These are phyloP conservation scores for Xiphias gladius DNA, from an alignment of 2,113 vertebrate species.

Conservation along the genomic window DNA sequence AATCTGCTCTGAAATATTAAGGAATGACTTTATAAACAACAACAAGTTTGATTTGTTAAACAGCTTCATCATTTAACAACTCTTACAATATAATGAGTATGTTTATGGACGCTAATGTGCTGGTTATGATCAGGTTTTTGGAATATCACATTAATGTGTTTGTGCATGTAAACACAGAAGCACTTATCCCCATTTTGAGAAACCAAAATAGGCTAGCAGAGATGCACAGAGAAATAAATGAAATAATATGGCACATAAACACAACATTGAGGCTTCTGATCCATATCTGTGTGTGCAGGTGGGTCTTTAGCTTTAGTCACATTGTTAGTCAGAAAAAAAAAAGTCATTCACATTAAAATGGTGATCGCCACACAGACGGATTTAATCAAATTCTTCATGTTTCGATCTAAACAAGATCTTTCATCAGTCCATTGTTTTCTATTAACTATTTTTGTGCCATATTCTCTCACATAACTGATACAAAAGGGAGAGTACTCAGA, in stretches of 20 bases:
- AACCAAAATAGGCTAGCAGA: neutral
- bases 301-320: neutral
- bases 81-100: neutral
- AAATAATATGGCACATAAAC: neutral
- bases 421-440: neutral
- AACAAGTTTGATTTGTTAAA: neutral
- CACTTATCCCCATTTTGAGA: neutral
- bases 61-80: neutral
- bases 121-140: neutral
- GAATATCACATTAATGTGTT: neutral
- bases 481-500: neutral
- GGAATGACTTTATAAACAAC: neutral
- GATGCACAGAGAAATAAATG: neutral
- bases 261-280: neutral
- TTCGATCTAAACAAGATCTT: neutral
- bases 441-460: neutral
- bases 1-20: neutral
- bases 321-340: neutral
- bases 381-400: neutral
- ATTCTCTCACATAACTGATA: neutral
- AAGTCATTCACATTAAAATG: neutral
- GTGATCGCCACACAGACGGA: neutral
- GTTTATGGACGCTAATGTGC: neutral
- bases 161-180: neutral
- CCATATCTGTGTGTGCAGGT: neutral